Evolutionary conservation across 2,113 vertebrate species (phyloP).

Genomic region (Hypanus sabinus): DNA sequence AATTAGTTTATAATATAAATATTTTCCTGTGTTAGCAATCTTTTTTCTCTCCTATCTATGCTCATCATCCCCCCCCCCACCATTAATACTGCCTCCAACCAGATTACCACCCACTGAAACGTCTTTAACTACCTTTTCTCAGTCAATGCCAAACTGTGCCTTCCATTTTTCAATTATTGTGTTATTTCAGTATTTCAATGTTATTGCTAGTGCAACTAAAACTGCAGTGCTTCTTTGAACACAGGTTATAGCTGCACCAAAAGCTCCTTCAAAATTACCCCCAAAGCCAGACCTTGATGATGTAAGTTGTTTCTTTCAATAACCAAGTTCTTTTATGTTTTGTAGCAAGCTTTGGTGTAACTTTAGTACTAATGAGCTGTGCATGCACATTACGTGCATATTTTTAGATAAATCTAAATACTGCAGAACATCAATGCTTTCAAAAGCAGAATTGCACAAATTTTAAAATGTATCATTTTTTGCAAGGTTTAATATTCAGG

Average conservation of each 20-base stretch:
- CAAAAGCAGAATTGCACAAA: neutral
- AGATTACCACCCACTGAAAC: too few relatives aligned
- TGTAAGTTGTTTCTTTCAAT: conserved; percentile 46
- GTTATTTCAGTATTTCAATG: too few relatives aligned
- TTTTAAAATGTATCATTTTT: neutral
- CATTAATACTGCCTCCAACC: too few relatives aligned
- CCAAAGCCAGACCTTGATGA: conserved; percentile 55
- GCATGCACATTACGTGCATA: neutral
- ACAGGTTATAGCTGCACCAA: conserved; percentile 40
- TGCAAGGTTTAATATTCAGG: neutral
- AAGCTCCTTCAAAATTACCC: conserved; percentile 52
- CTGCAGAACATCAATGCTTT: neutral
- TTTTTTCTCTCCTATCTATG: too few relatives aligned
- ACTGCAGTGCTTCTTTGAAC: neutral
- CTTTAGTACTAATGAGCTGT: neutral
- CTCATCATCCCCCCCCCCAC: too few relatives aligned
- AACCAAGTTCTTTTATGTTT: neutral
- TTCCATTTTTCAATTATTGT: too few relatives aligned
- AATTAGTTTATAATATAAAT: too few relatives aligned
- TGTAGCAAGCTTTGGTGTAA: neutral
- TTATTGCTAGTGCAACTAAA: neutral
- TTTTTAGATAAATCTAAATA: neutral
- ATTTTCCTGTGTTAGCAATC: too few relatives aligned
- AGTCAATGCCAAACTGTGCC: too few relatives aligned
- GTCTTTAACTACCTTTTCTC: too few relatives aligned